Evolutionary conservation across 2,797 vertebrate species (phyloP).

Genomic region (Propithecus perrieri): DNA sequence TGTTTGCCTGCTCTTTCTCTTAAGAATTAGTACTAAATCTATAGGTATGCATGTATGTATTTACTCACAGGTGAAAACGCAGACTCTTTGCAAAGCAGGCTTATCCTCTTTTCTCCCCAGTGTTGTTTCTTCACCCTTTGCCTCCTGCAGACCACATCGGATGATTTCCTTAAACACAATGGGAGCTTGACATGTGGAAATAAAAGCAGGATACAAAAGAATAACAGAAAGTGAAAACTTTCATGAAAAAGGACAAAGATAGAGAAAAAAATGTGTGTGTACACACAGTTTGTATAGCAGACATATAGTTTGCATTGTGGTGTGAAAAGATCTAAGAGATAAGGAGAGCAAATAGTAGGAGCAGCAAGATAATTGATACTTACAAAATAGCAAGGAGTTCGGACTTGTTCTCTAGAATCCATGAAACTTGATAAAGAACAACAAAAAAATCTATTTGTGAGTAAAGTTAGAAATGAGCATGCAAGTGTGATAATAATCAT

Average conservation of each 20-base stretch:
- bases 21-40: not conserved
- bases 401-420: not conserved
- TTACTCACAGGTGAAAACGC: not conserved
- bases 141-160: not conserved
- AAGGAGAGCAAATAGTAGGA: not conserved
- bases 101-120: not conserved
- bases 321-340: not conserved
- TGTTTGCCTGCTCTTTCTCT: not conserved
- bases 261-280: not conserved
- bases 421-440: not conserved
- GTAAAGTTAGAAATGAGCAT: not conserved
- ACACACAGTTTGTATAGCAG: not conserved
- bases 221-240: conserved; percentile 34
- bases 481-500: not conserved
- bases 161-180: conserved; percentile 1
- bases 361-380: not conserved
- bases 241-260: conserved; percentile 5
- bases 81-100: not conserved
- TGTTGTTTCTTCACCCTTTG: not conserved
- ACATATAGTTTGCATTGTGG: not conserved
- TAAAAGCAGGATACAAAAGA: not conserved
- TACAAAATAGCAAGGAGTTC: not conserved
- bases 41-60: not conserved
- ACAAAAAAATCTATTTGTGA: not conserved
- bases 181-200: not conserved